phyloP scores from a whole-genome alignment of 2,113 vertebrate species.

The Drymodes brunneopygia region DNA sequence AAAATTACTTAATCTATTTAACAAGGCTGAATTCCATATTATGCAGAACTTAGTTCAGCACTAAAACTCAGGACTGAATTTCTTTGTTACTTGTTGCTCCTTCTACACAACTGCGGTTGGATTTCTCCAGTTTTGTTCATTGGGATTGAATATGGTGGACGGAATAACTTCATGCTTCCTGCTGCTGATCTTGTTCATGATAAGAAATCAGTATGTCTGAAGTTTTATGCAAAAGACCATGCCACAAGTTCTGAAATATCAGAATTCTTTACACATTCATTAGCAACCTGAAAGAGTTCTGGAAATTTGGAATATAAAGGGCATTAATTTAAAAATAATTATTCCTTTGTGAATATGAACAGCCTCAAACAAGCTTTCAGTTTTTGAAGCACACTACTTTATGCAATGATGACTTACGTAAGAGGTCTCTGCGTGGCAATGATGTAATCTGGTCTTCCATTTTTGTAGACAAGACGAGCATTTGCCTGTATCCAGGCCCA shows the following conservation, averaged over 20 bases:
- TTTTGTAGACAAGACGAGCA: conserved; percentile 84
- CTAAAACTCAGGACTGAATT: not conserved
- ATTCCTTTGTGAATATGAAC: not conserved
- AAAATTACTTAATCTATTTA: not conserved
- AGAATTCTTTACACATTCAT: not conserved
- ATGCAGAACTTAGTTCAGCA: not conserved
- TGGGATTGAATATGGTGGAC: rapidly evolving
- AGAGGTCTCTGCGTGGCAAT: conserved; percentile 82
- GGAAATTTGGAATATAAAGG: not conserved
- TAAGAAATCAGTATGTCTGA: not conserved
- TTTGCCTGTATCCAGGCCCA: conserved; percentile 87
- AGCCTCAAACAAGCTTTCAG: not conserved
- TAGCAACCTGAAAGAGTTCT: not conserved
- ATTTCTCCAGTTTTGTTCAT: not conserved
- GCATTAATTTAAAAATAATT: not conserved
- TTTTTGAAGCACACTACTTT: not conserved
- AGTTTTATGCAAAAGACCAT: not conserved
- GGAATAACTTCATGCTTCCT: not conserved
- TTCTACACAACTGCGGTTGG: not conserved
- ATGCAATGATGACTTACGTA: conserved; percentile 68
- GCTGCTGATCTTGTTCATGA: not conserved
- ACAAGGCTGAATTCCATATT: not conserved
- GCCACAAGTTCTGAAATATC: not conserved
- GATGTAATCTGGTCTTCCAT: conserved; percentile 83
- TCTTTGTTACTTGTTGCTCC: not conserved